These are phyloP conservation scores for Bubo bubo DNA, from an alignment of 2,113 vertebrate genomes.

Conservation along the genomic window DNA sequence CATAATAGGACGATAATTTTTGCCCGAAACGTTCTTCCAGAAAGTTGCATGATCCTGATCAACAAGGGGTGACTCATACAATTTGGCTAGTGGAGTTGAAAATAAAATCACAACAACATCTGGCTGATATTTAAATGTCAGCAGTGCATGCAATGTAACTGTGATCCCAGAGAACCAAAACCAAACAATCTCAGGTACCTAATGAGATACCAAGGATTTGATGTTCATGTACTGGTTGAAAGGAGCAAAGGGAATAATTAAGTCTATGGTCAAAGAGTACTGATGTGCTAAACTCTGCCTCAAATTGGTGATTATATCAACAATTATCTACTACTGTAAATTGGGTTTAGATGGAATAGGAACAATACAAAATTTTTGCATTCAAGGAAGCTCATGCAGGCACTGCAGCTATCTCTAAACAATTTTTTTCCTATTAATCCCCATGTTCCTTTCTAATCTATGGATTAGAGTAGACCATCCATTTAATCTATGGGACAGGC, in stretches of 20 bases:
- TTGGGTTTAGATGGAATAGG: not conserved
- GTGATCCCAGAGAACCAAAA: not conserved
- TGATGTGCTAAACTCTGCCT: not conserved
- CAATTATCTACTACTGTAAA: not conserved
- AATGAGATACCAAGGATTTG: not conserved
- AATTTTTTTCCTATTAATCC: not conserved
- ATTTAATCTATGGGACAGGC: not conserved
- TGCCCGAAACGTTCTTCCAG: not conserved
- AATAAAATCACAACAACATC: conserved; percentile 30
- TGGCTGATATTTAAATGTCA: conserved; percentile 55
- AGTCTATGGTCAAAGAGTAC: not conserved
- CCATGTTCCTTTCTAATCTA: not conserved
- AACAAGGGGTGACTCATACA: not conserved
- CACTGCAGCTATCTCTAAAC: not conserved
- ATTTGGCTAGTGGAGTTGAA: not conserved
- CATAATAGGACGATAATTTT: not conserved
- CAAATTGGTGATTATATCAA: not conserved
- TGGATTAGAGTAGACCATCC: not conserved
- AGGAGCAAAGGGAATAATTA: not conserved
- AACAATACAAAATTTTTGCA: not conserved
- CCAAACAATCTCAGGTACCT: not conserved
- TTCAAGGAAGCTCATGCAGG: not conserved
- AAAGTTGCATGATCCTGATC: not conserved
- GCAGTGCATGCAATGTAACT: not conserved
- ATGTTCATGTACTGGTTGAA: not conserved